Evolutionary conservation across 1,140 invertebrate species (phyloP).

Genomic region (Micrasema longulum): DNA sequence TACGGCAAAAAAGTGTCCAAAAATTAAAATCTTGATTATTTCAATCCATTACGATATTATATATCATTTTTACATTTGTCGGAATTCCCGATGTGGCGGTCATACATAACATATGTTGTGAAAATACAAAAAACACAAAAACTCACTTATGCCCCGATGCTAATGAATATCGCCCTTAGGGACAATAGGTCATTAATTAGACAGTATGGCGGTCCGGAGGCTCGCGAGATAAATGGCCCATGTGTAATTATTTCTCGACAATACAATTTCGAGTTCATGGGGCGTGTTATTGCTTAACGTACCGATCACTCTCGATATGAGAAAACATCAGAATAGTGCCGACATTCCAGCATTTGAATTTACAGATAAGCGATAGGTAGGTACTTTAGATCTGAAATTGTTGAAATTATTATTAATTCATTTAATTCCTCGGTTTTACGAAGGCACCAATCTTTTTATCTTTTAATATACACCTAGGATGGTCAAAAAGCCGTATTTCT

Average conservation of each 20-base stretch:
- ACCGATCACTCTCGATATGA: slow-evolving; percentile 24
- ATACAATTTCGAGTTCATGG: slow-evolving; percentile 44
- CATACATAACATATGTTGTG: slow-evolving; percentile 36
- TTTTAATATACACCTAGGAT: no score
- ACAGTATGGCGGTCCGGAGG: slow-evolving; percentile 33
- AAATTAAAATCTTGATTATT: no score
- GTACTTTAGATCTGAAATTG: no score
- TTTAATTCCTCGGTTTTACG: no score
- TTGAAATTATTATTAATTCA: no score
- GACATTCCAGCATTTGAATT: neutral
- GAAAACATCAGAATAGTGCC: slow-evolving; percentile 27
- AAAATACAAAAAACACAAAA: slow-evolving; percentile 37
- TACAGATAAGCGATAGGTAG: slow-evolving; percentile 3
- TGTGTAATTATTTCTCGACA: slow-evolving; percentile 47
- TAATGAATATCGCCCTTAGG: slow-evolving; percentile 44
- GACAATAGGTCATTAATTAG: slow-evolving; percentile 52
- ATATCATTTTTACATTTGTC: no score
- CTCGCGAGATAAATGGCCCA: slow-evolving; percentile 43
- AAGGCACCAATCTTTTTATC: no score
- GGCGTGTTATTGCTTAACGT: slow-evolving; percentile 45
- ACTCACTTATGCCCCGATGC: slow-evolving; percentile 25
- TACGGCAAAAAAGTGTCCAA: no score
- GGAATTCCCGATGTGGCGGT: neutral
- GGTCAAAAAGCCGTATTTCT: no score
- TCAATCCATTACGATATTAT: no score